Conservation (phyloP, 2,888 invertebrate species). For the Mimachlamys varia region DNA sequence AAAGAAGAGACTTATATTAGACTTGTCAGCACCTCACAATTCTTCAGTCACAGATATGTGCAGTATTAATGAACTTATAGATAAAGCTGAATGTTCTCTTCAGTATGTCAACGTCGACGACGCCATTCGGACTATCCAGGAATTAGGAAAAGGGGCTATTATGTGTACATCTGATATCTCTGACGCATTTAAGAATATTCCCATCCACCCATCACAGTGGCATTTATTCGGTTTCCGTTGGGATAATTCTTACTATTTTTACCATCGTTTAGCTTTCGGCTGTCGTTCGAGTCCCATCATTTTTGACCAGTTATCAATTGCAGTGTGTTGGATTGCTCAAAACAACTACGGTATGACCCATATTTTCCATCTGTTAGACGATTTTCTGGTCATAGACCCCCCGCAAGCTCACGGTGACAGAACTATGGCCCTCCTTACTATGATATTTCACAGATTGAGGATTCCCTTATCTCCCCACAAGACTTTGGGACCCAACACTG, state of each 20-base stretch:
- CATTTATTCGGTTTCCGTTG: constrained; percentile 49
- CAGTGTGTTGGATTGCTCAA: constrained; percentile 54
- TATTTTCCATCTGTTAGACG: constrained; percentile 55
- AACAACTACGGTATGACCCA: constrained; percentile 49
- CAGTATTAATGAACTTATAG: constrained; percentile 55
- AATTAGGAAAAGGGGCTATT: constrained; percentile 41
- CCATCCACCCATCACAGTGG: constrained; percentile 49
- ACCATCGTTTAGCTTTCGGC: constrained; percentile 49
- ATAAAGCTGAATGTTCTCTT: constrained; percentile 51
- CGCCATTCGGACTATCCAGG: constrained; percentile 50
- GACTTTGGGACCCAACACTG: constrained; percentile 32
- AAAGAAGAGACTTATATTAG: constrained; percentile 56
- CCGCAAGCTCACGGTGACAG: constrained; percentile 43
- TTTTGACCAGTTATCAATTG: constrained; percentile 50
- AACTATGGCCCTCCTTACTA: constrained; percentile 51
- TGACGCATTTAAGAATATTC: constrained; percentile 52
- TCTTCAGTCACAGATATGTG: neutral
- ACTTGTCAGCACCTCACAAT: constrained; percentile 58
- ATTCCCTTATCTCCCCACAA: constrained; percentile 47
- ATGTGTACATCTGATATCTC: constrained; percentile 55
- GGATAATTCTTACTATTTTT: constrained; percentile 50
- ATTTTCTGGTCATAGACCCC: constrained; percentile 52
- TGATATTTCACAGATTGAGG: constrained; percentile 49
- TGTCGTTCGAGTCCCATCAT: constrained; percentile 49
- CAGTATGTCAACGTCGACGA: constrained; percentile 55